Base-by-base conservation (phyloP, 2,888 invertebrate genomes). In the Salticus scenicus region DNA sequence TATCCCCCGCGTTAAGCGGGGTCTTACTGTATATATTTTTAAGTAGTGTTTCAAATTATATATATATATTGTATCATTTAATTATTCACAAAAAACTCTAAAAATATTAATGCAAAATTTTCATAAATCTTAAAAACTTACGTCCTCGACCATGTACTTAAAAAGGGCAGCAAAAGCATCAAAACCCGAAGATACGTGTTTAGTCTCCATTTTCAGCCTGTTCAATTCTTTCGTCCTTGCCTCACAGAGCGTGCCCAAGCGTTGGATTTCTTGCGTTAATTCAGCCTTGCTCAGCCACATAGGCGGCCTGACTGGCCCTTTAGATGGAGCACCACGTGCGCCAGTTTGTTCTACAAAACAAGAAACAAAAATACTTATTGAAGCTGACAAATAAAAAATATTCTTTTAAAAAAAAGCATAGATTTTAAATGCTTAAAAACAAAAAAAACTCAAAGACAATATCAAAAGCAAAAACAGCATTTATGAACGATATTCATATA, bases 111-210 rank as follows among this genome's bases (percentile, higher is more conserved):
- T n/a, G n/a, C n/a, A n/a, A n/a, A n/a, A n/a, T n/a, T n/a, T n/a
- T n/a, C n/a, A n/a, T n/a, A n/a, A n/a, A n/a, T n/a, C n/a, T n/a
- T n/a, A n/a, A 10, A 37, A 4, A 79, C 90, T 90, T 89, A 93
- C 93, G 91, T 93, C 92, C 87, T 92, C 90, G 67, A 95, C 95
- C 90, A 97, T 93, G 92, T 97, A 96, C 91, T 96, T 95, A 89
- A 97, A 94, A 88, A 97, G 93, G 88, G 96, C 94, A 87, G 96
- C 95, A 90, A 97, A 93, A 63, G 96, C 97, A 91, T 97, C 95
- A 76, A 96, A 94, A 81, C 95, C 94, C 89, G 94, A 94, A 70
- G 94, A 93, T 70, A 93, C 91, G 87, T 92, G 91, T 88, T 92
- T 92, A 86, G 91, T 89, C 88, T 91, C 90, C 82, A 91, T 89